These are phyloP conservation scores for Micrasema longulum DNA, from an alignment of 1,140 invertebrate genomes.

Conservation along the genomic window DNA sequence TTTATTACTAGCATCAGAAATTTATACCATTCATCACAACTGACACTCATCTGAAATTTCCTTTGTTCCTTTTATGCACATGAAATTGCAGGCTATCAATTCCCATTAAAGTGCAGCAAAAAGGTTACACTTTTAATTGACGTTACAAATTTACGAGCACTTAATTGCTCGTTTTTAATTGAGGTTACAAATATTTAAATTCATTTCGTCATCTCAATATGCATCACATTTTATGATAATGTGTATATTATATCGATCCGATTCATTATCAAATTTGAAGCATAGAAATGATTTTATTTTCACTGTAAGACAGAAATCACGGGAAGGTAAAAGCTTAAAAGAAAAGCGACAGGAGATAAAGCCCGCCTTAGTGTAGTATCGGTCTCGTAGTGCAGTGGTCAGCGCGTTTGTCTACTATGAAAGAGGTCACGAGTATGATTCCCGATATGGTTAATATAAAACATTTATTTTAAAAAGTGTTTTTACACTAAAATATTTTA, in stretches of 20 bases:
- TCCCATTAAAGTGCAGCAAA: no score
- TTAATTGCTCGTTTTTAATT: no score
- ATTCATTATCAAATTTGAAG: not conserved
- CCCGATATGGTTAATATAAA: no score
- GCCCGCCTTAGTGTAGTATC: no score
- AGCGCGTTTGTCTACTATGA: no score
- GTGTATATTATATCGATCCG: not conserved
- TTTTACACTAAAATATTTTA: no score
- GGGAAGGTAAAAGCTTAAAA: no score
- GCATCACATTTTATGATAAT: not conserved
- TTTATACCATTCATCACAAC: not conserved
- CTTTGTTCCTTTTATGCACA: not conserved
- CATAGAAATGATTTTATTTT: not conserved
- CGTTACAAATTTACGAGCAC: not conserved
- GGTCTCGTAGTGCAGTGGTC: no score
- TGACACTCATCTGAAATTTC: slow-evolving; percentile 12
- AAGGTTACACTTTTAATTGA: not conserved
- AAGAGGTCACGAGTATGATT: no score
- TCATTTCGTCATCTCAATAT: not conserved
- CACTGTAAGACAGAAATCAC: no score
- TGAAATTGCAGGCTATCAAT: not conserved
- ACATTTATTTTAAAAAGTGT: no score
- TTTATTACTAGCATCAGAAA: not conserved
- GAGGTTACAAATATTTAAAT: not conserved
- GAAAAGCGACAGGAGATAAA: no score